phyloP scores from a whole-genome alignment of 2,113 vertebrate species.

The Garra rufa region DNA sequence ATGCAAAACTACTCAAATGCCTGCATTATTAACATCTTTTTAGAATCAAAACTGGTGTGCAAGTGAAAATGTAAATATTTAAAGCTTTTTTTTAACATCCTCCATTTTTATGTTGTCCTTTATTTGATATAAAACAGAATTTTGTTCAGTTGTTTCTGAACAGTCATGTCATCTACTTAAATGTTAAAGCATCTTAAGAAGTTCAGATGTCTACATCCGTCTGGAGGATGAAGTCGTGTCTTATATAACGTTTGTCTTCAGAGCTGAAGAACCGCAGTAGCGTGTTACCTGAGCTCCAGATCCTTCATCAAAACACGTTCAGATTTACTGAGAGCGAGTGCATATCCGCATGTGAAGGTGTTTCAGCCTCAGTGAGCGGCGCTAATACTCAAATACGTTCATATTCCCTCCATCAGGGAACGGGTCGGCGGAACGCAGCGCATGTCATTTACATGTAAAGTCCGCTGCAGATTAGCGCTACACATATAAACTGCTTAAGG shows the following conservation, averaged over 20 bases:
- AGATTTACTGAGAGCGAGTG: neutral
- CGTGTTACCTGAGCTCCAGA: neutral
- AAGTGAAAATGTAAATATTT: too few species aligned
- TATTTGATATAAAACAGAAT: too few species aligned
- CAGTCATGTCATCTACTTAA: neutral
- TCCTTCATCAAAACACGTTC: neutral
- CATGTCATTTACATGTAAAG: constrained; percentile 63
- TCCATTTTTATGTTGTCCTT: too few species aligned
- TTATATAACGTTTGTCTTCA: neutral
- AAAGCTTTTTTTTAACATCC: too few species aligned
- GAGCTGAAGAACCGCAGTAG: neutral
- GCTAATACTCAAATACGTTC: constrained; percentile 55
- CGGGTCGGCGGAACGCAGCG: constrained; percentile 21
- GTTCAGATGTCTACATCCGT: neutral
- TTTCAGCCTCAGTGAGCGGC: neutral
- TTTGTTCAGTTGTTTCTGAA: too few species aligned
- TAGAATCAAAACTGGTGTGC: too few species aligned
- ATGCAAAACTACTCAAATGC: neutral
- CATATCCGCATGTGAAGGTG: neutral
- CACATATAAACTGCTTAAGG: constrained; percentile 66
- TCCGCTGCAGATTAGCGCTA: constrained; percentile 58
- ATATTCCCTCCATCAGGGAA: constrained; percentile 54
- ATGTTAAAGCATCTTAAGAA: neutral
- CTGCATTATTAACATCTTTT: too few species aligned
- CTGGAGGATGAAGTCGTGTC: neutral